These are phyloP conservation scores for Onychomys arenicola DNA, from an alignment of 2,797 vertebrate genomes.

Conservation along the genomic window DNA sequence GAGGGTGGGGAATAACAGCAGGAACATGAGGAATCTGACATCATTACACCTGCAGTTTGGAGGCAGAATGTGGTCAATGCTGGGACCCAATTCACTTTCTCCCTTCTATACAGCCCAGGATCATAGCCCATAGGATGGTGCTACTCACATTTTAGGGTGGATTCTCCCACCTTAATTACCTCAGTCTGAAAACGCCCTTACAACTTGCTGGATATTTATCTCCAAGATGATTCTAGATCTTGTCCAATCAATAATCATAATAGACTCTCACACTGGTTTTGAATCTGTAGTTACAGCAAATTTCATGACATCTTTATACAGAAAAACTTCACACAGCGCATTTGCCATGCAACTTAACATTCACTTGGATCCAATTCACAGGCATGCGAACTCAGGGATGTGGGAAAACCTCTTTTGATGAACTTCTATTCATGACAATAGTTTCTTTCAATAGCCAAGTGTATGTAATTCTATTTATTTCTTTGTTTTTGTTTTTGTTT, in stretches of 20 bases:
- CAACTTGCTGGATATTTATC: neutral
- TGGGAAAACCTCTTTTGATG: neutral
- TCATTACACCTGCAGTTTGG: neutral
- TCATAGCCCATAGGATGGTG: no score
- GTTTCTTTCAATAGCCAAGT: neutral
- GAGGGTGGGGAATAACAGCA: neutral
- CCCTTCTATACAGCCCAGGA: neutral
- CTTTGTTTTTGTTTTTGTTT: no score
- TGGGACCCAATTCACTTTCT: neutral
- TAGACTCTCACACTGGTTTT: neutral
- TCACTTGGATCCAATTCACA: neutral
- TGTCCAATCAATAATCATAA: neutral
- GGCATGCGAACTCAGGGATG: neutral
- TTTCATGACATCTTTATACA: neutral
- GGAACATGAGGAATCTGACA: neutral
- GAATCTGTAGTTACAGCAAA: neutral
- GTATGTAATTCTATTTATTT: neutral
- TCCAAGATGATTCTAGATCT: neutral
- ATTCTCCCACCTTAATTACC: neutral
- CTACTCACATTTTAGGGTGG: neutral
- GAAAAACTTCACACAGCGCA: neutral
- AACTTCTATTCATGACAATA: constrained; percentile 9
- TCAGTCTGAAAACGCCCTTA: neutral
- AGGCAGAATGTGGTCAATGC: no score
- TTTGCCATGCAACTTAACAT: neutral